phyloP scores from a whole-genome alignment of 2,888 invertebrate species.

The Ypsolopha scabrella region DNA sequence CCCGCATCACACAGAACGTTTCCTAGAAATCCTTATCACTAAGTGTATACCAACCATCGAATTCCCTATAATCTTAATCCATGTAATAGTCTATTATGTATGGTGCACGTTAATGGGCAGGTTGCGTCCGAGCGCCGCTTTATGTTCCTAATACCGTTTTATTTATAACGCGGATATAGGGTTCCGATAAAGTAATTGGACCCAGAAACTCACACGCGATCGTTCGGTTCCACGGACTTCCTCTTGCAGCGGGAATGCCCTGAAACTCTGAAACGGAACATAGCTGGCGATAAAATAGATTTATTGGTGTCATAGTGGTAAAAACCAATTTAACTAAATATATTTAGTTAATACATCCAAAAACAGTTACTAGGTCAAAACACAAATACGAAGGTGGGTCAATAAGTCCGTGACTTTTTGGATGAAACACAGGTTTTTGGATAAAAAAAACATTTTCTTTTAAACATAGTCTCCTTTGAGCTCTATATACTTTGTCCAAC shows the following conservation, averaged over 20 bases:
- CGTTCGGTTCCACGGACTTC: background rate
- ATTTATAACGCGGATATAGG: constrained; percentile 2
- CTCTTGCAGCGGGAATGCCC: background rate
- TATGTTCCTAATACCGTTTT: constrained; percentile 1
- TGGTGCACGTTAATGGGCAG: background rate
- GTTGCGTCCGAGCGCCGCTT: background rate
- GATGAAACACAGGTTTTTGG: too few species aligned
- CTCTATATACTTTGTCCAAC: too few species aligned
- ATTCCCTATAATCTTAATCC: background rate
- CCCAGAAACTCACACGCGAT: background rate
- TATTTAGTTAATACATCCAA: too few species aligned
- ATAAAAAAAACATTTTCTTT: too few species aligned
- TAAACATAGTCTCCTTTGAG: too few species aligned
- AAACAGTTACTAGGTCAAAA: too few species aligned
- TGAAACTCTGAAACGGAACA: background rate
- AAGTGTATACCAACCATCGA: background rate
- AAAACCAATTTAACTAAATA: too few species aligned
- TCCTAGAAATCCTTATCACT: too few species aligned
- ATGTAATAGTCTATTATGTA: background rate
- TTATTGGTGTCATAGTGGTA: background rate
- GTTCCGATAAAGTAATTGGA: constrained; percentile 3
- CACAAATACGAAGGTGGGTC: too few species aligned
- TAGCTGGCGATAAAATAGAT: background rate
- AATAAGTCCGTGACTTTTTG: too few species aligned
- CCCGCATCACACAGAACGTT: too few species aligned